A percentile compares a stretch with the other conserved stretches of the same genome.
Conservation (phyloP, 2,888 invertebrate genomes). For the Heliconius ethilla region DNA sequence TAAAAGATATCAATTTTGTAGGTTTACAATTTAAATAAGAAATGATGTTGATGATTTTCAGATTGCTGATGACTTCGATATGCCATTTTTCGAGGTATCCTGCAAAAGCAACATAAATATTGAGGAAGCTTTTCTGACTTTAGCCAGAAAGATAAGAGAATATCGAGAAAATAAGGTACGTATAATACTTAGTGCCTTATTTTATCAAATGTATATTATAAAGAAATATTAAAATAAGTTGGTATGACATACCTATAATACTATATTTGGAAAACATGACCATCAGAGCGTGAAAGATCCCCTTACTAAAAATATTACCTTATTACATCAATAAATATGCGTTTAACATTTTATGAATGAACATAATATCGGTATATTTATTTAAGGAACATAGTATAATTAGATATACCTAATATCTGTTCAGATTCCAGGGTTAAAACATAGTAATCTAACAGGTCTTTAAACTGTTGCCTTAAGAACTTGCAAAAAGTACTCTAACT, state of each 20-base stretch:
- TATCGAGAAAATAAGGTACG: conserved; percentile 88
- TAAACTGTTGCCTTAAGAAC: neutral
- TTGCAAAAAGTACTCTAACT: neutral
- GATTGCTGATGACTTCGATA: conserved; percentile 93
- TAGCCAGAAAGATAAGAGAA: conserved; percentile 91
- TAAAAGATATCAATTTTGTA: too few species aligned
- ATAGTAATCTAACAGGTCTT: too few species aligned
- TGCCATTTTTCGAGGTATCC: conserved; percentile 94
- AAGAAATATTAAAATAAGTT: neutral
- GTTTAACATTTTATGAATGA: neutral
- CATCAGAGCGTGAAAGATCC: neutral
- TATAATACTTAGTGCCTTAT: neutral
- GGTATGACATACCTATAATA: neutral
- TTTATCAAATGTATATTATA: neutral
- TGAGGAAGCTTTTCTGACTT: conserved; percentile 89
- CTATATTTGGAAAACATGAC: neutral
- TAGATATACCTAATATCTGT: neutral
- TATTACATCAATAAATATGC: neutral
- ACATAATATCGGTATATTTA: neutral
- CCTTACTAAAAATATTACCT: neutral
- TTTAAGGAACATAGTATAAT: neutral
- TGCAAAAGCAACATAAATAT: conserved; percentile 93
- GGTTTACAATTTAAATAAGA: neutral
- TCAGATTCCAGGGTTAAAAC: neutral
- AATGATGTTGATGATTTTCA: conserved; percentile 56